A percentile compares a stretch with the other conserved stretches of the same genome.
phyloP scores from a whole-genome alignment of 1,140 invertebrate species.

The Cydia amplana region DNA sequence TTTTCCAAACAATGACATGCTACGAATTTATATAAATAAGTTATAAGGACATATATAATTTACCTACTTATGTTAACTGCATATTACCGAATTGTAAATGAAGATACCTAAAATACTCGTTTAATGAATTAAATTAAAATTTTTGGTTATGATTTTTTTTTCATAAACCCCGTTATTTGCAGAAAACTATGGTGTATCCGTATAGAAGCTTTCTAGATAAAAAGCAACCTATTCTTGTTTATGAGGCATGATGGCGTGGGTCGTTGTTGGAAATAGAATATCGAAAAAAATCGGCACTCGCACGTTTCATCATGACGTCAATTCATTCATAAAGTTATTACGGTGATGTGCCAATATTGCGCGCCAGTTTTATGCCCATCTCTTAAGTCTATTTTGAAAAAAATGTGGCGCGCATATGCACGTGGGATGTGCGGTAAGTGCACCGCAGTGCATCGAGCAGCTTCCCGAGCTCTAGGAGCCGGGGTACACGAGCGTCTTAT shows the following conservation, averaged over 20 bases:
- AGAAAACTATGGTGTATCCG: neutral
- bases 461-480: constrained; percentile 24
- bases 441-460: neutral
- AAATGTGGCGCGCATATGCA: constrained; percentile 8
- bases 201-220: neutral
- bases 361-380: constrained; percentile 39
- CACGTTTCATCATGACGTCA: constrained; percentile 48
- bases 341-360: constrained; percentile 33
- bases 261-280: constrained; percentile 24
- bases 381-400: constrained; percentile 43
- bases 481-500: constrained; percentile 44
- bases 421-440: constrained; percentile 5
- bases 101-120: constrained; percentile 17
- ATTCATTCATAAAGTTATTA: constrained; percentile 63
- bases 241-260: constrained; percentile 29
- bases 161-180: neutral
- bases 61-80: neutral
- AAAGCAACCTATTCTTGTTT: constrained; percentile 23
- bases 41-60: constrained; percentile 5
- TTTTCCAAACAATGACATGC: neutral
- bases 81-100: constrained; percentile 15
- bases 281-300: constrained; percentile 24
- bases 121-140: neutral
- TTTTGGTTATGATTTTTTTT: neutral
- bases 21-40: constrained; percentile 10